Conservation (phyloP, 1,140 invertebrate species). For the Scylla paramamosain region DNA sequence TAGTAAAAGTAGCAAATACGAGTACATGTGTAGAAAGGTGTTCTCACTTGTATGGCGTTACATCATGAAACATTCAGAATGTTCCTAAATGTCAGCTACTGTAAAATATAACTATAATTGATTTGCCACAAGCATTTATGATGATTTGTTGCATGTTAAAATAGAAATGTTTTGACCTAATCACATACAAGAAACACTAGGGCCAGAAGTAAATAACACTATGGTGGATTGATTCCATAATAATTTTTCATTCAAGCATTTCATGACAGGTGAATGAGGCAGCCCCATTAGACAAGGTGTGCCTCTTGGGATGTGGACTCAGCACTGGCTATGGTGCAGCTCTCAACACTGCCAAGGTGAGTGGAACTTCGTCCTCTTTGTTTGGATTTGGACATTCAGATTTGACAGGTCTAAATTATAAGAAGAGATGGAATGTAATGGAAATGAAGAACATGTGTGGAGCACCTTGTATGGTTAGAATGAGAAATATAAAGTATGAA, state of each 20-base stretch:
- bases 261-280: slow-evolving; percentile 82
- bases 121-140: background rate
- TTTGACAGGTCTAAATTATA: background rate
- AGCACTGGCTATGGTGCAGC: slow-evolving; percentile 96
- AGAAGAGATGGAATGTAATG: background rate
- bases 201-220: no score
- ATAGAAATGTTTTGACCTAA: background rate
- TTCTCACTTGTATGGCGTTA: no score
- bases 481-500: no score
- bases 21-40: no score
- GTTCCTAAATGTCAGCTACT: no score
- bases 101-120: no score
- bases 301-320: slow-evolving; percentile 97
- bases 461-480: no score
- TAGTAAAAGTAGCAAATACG: no score
- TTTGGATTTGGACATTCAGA: slow-evolving; percentile 8
- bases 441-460: no score
- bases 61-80: no score
- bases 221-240: background rate
- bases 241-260: slow-evolving; percentile 67
- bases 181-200: no score
- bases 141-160: background rate
- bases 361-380: background rate
- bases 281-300: slow-evolving; percentile 94
- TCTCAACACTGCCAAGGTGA: slow-evolving; percentile 96